Conservation (phyloP, 2,113 vertebrate genomes). For the Prunella himalayana region DNA sequence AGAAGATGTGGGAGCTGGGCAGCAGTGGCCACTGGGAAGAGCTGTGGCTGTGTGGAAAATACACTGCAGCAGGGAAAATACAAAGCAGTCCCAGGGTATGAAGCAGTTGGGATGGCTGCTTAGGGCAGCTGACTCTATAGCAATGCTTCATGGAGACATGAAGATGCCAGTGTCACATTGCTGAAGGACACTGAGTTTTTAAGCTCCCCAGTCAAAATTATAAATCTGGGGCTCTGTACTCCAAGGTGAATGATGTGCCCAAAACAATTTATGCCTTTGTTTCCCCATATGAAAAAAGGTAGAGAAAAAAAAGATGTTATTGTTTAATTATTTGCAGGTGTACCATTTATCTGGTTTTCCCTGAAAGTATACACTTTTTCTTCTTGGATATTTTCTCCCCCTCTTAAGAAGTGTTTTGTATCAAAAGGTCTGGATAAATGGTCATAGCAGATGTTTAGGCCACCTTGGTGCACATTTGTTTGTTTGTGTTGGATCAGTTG, state of each 20-base stretch:
- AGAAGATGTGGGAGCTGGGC: background rate
- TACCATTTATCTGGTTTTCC: background rate
- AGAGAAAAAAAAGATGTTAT: background rate
- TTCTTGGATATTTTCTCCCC: background rate
- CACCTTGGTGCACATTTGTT: background rate
- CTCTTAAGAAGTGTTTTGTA: background rate
- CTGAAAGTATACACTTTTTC: background rate
- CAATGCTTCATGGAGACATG: background rate
- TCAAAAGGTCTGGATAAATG: background rate
- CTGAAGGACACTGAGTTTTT: background rate
- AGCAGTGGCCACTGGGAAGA: background rate
- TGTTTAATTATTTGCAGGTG: background rate
- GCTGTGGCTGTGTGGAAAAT: background rate
- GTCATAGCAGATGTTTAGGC: conserved; percentile 1
- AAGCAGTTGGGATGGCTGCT: background rate
- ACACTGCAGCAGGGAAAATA: rapidly evolving
- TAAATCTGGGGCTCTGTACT: background rate
- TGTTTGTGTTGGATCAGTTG: background rate
- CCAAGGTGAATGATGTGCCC: background rate
- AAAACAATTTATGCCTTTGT: background rate
- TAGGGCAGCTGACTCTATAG: background rate
- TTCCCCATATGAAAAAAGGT: background rate
- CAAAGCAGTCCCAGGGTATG: background rate
- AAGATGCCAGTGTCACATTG: background rate
- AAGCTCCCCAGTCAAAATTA: background rate